phyloP scores from a whole-genome alignment of 2,797 vertebrate genomes.

The Gobionotothen gibberifrons region DNA sequence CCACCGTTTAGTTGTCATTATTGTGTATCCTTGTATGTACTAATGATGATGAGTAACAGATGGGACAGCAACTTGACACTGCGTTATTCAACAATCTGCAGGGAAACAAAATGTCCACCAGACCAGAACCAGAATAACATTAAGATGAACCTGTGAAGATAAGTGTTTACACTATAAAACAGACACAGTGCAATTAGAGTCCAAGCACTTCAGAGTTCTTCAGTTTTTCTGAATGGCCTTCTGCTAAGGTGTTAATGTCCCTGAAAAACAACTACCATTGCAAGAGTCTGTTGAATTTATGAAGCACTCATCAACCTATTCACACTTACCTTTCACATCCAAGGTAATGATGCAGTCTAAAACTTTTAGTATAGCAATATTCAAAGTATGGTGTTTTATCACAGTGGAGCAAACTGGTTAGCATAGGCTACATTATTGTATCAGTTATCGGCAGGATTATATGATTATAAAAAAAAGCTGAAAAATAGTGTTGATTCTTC shows the following conservation, averaged over 20 bases:
- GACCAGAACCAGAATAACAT: conserved; percentile 15
- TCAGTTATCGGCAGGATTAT: background rate
- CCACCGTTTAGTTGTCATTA: conserved; percentile 3
- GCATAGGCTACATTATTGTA: background rate
- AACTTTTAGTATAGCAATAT: conserved; percentile 5
- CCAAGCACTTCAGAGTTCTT: background rate
- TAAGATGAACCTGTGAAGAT: conserved; percentile 18
- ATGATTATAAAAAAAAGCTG: too few relatives aligned
- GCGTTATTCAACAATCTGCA: conserved; percentile 14
- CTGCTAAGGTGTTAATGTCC: background rate
- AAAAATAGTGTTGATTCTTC: background rate
- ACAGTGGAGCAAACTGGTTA: background rate
- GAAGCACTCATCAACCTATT: background rate
- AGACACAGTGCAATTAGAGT: conserved; percentile 10
- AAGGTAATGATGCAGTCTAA: conserved; percentile 6
- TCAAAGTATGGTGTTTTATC: conserved; percentile 10
- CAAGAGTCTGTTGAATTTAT: background rate
- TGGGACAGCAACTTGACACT: conserved; percentile 19
- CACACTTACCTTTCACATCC: conserved; percentile 13
- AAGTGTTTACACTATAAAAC: conserved; percentile 32
- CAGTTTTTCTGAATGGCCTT: background rate
- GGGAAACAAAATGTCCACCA: conserved; percentile 20
- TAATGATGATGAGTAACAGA: conserved; percentile 19
- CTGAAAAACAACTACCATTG: background rate
- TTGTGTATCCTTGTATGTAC: conserved; percentile 1